Conservation (phyloP, 2,113 vertebrate genomes). For the Apodemus speciosus region DNA sequence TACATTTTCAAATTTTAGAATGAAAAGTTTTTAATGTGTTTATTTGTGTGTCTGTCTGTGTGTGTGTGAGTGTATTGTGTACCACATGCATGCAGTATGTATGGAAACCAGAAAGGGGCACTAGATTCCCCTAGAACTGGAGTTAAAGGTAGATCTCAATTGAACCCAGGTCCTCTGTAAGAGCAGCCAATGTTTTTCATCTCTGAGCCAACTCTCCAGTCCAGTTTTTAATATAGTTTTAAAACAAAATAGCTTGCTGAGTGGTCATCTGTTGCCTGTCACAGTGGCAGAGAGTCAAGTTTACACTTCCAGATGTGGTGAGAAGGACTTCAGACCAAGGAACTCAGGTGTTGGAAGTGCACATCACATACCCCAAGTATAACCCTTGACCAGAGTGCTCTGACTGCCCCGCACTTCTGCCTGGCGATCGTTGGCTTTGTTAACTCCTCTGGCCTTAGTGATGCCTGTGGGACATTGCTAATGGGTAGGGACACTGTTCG, state of each 20-base stretch:
- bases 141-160: no score
- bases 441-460: neutral
- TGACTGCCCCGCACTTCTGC: neutral
- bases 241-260: neutral
- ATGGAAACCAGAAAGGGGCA: neutral
- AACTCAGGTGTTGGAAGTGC: neutral
- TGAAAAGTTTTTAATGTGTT: neutral
- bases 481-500: neutral
- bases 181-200: neutral
- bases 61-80: neutral
- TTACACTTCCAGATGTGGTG: neutral
- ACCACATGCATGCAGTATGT: neutral
- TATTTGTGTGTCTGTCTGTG: neutral
- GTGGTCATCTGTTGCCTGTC: neutral
- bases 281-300: neutral
- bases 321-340: neutral
- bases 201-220: neutral
- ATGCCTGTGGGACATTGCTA: neutral
- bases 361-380: neutral
- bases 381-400: neutral
- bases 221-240: neutral
- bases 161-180: neutral
- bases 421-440: neutral
- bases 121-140: neutral
- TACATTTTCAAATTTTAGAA: neutral